phyloP scores from a whole-genome alignment of 2,113 vertebrate genomes.

The human region DNA sequence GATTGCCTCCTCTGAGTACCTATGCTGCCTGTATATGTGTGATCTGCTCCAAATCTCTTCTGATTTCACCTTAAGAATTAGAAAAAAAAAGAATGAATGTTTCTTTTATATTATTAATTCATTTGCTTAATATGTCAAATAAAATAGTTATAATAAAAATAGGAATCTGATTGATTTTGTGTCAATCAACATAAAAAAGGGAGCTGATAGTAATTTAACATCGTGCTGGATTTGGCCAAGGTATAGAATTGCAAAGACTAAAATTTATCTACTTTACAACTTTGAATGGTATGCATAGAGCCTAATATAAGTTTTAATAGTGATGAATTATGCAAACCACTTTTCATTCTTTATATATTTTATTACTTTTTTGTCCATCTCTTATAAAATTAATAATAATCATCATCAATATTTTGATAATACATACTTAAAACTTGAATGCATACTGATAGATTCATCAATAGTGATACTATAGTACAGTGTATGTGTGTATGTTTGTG shows the following conservation, averaged over 20 bases:
- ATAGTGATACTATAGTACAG: background rate
- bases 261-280: background rate
- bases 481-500: background rate
- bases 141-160: constrained; percentile 17
- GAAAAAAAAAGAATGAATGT: background rate
- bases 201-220: background rate
- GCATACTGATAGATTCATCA: background rate
- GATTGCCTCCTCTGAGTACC: background rate
- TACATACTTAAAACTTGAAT: background rate
- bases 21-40: background rate
- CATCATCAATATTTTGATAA: background rate
- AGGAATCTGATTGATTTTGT: background rate
- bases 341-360: background rate
- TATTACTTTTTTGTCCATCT: background rate
- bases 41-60: background rate
- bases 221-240: background rate
- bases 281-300: background rate
- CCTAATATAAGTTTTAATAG: background rate
- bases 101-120: background rate
- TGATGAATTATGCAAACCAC: background rate
- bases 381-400: background rate
- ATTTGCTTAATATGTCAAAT: background rate
- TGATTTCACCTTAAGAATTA: background rate
- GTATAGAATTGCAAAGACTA: background rate
- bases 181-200: background rate